phyloP scores from a whole-genome alignment of 2,113 vertebrate genomes.

The Onychostoma macrolepis region DNA sequence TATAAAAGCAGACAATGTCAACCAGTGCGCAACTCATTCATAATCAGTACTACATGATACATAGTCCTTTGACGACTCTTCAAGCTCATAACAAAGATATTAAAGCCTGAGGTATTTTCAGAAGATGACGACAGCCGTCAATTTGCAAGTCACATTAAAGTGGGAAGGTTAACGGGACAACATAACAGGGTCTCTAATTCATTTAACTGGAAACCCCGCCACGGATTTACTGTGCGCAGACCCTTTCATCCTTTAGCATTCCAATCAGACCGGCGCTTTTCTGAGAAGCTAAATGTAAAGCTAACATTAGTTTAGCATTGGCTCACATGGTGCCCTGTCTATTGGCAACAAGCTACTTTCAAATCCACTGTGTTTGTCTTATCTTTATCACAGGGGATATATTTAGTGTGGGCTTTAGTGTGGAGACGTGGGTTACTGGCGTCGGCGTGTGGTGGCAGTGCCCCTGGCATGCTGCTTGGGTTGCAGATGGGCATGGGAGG shows the following conservation, averaged over 20 bases:
- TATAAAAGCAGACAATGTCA: constrained; percentile 33
- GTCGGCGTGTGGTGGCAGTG: constrained; percentile 69
- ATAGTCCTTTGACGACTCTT: constrained; percentile 29
- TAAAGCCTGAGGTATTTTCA: constrained; percentile 20
- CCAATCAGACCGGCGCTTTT: constrained; percentile 53
- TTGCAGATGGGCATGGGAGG: constrained; percentile 55
- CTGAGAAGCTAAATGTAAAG: constrained; percentile 70
- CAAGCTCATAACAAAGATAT: background rate
- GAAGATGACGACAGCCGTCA: constrained; percentile 43
- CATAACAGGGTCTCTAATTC: constrained; percentile 34
- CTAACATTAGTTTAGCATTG: constrained; percentile 71
- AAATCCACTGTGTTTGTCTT: constrained; percentile 81
- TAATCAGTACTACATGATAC: constrained; percentile 44
- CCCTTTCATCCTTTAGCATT: constrained; percentile 38
- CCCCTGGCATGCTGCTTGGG: constrained; percentile 71
- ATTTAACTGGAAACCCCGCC: constrained; percentile 25
- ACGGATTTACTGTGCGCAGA: constrained; percentile 9
- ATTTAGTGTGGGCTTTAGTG: constrained; percentile 83
- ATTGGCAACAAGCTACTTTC: constrained; percentile 74
- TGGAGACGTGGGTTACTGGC: constrained; percentile 64
- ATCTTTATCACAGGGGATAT: constrained; percentile 78
- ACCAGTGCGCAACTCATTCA: constrained; percentile 23
- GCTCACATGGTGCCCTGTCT: constrained; percentile 65
- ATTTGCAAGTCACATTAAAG: constrained; percentile 30
- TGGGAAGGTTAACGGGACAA: constrained; percentile 29